Percentiles rank a stretch among this genome's conserved stretches.
These are phyloP conservation scores for Lagorchestes hirsutus DNA, from an alignment of 2,797 vertebrate genomes.

Conservation along the genomic window DNA sequence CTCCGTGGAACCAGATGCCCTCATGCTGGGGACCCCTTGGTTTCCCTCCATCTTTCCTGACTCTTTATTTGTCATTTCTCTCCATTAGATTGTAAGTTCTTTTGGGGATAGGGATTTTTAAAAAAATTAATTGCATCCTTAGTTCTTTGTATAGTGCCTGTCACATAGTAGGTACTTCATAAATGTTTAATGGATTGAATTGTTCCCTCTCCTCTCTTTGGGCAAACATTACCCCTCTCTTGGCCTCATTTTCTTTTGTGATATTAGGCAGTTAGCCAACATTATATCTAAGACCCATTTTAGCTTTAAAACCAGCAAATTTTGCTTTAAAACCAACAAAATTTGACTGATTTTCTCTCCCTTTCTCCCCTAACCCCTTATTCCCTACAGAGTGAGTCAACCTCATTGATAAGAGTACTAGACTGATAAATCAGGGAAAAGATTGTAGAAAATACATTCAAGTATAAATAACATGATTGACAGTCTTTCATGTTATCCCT, in stretches of 20 bases:
- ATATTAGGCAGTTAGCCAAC: background rate
- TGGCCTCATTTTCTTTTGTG: background rate
- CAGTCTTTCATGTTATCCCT: background rate
- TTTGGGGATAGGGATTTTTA: background rate
- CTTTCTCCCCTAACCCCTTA: background rate
- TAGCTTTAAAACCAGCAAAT: background rate
- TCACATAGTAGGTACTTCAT: background rate
- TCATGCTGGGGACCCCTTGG: background rate
- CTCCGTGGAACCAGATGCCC: background rate
- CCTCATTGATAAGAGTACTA: background rate
- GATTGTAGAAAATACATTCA: background rate
- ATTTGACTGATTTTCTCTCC: background rate
- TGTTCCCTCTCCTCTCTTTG: background rate
- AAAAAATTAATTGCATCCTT: background rate
- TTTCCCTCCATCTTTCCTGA: background rate
- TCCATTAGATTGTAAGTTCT: background rate
- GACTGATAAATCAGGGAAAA: background rate
- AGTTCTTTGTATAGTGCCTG: background rate
- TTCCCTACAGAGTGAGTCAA: background rate
- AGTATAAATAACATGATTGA: background rate
- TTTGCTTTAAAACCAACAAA: too few relatives aligned
- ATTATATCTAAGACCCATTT: background rate
- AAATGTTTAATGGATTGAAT: background rate
- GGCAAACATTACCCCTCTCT: background rate
- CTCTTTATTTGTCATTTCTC: background rate